phyloP scores from a whole-genome alignment of 2,797 vertebrate genomes.

The Ibycter americanus region DNA sequence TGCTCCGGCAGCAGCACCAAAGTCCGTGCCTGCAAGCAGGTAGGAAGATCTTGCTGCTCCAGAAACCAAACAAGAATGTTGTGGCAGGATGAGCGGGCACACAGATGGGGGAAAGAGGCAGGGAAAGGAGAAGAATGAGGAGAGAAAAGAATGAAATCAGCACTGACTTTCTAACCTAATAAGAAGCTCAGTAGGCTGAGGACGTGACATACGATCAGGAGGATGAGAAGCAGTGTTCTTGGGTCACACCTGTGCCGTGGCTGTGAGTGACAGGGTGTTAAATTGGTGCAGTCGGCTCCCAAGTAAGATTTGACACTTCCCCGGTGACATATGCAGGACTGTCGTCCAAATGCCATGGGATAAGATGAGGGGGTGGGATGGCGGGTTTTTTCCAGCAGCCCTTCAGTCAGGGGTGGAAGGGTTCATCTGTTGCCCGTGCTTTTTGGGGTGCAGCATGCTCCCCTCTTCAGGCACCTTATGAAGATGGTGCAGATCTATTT shows the following conservation, averaged over 20 bases:
- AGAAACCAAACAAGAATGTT: neutral
- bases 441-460: neutral
- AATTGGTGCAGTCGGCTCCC: neutral
- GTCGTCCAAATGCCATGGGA: neutral
- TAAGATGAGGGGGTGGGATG: neutral
- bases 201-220: neutral
- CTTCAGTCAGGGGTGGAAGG: neutral
- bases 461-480: neutral
- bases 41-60: neutral
- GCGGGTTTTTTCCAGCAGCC: neutral
- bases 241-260: neutral
- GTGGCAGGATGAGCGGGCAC: neutral
- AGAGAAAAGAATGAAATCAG: neutral
- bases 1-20: neutral
- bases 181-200: neutral
- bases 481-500: neutral
- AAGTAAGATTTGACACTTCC: neutral
- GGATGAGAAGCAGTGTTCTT: neutral
- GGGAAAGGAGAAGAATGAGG: neutral
- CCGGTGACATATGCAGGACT: neutral
- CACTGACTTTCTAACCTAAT: neutral
- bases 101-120: neutral
- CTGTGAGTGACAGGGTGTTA: conserved; percentile 9
- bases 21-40: neutral
- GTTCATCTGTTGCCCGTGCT: neutral